Evolutionary conservation across 2,888 invertebrate genomes (phyloP), one percentile per base, ranked within the genome.

Genomic region (Flexamia atlantica): DNA sequence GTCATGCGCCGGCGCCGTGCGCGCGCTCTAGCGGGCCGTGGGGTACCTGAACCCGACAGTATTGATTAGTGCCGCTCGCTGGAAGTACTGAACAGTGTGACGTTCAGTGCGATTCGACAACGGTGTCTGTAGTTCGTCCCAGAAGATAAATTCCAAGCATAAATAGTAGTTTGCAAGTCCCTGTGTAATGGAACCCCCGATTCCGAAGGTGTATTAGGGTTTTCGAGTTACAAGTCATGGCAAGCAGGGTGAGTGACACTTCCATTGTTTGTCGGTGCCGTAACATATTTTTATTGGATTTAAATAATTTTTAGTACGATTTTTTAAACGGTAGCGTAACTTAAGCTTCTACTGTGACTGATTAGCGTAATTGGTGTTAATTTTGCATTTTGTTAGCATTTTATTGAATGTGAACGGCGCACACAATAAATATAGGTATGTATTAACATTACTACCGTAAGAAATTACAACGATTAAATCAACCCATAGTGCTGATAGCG

Each of bases 21-120:
- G 23, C 57, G 23, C 7, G 57, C 20, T 20, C 57, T 57, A 50
- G 23, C n/a, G 57, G n/a, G n/a, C n/a, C n/a, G n/a, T n/a, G 4
- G 20, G 23, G 5, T 23, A 23, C 23, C 57, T 7, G 57, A 57
- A 57, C 23, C 57, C 3, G 57, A 57, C 23, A 57, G 57, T 57
- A 57, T 57, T 57, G 57, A 57, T 57, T 57, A 23, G 57, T 23
- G 57, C 57, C 57, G 57, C 23, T 57, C 57, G 57, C 57, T 57
- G 20, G 57, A 2, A 57, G 57, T 57, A 17, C 17, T 12, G n/a
- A 36, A 7, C 36, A 36, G 46, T 57, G 9, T 23, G n/a, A n/a
- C 23, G 57, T 57, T 23, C 23, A 20, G 57, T 57, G 23, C 9
- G 9, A 5, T 57, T 7, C 12, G 57, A 46, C 36, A 36, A 17